Base-by-base conservation (phyloP, 2,113 vertebrate species). In the Progne subis region DNA sequence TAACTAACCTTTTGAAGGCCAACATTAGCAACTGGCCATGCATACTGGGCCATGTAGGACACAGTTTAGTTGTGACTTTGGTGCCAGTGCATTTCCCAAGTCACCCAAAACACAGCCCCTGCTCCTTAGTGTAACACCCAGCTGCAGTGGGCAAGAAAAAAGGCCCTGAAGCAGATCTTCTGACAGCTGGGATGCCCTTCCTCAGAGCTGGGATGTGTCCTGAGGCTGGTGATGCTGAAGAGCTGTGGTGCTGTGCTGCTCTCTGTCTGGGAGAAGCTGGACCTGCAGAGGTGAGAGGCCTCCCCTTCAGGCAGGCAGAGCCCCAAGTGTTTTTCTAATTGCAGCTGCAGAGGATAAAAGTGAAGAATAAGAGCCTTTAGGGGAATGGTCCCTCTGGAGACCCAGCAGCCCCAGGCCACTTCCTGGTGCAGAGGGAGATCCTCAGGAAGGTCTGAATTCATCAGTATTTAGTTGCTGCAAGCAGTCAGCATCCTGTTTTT, bases 91-190 rank as follows among this genome's bases (percentile, higher is more conserved):
- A 50, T 43, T 59, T 65, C 37, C 41, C 0, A 2, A 18, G 26
- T 31, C 3, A 2, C 13, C 20, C 20, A 2, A 4, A 31, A 44
- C 2, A 2, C 24, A 59, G 31, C 4, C 34, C 8, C 25, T 20
- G 26, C 55, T 90, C 46, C 28, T 84, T 17, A 16, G 9, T 10
- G 3, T 12, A 56, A 41, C 46, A 31, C 7, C 16, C 24, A 43
- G 15, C 26, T 5, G 2, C 1, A 3, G 15, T 56, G 55, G 26
- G 24, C 24, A 31, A 78, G 37, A 31, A 56, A 44, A 44, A 20
- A 21, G 18, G 14, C 55, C 37, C 55, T 65, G 74, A 32, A 65
- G 55, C 32, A 47, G 25, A 41, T 68, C 14, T 53, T 68, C 34
- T 64, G 59, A 31, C 34, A 37, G 32, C 37, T 24, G 57, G 9